These are phyloP conservation scores for Dryadula phaetusa DNA, from an alignment of 2,888 invertebrate species.

Conservation along the genomic window DNA sequence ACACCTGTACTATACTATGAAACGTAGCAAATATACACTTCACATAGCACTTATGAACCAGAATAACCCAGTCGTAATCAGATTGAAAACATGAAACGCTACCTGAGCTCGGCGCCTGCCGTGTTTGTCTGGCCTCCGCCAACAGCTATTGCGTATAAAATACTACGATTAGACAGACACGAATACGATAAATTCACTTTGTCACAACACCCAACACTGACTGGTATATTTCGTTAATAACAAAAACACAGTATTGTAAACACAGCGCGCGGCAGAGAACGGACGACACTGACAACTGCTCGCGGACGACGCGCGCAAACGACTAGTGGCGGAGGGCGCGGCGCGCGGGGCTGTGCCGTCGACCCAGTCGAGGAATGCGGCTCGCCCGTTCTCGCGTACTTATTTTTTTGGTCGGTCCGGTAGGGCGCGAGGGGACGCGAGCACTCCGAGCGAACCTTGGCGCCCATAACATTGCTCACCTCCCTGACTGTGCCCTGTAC, in stretches of 20 bases:
- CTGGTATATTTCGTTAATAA: constrained; percentile 62
- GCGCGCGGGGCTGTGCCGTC: constrained; percentile 68
- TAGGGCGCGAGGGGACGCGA: constrained; percentile 57
- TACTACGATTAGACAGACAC: constrained; percentile 50
- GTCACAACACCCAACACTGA: constrained; percentile 68
- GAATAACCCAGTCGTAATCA: constrained; percentile 66
- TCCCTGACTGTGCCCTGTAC: neutral
- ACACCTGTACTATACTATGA: constrained; percentile 55
- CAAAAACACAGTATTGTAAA: constrained; percentile 77
- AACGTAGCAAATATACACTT: constrained; percentile 48
- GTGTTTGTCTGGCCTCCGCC: constrained; percentile 67
- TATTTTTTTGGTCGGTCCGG: constrained; percentile 67
- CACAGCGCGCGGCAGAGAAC: constrained; percentile 70
- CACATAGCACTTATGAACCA: constrained; percentile 53
- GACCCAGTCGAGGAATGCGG: constrained; percentile 80
- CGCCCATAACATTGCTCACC: constrained; percentile 21
- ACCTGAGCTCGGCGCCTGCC: constrained; percentile 80
- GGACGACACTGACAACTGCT: constrained; percentile 59
- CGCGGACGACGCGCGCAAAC: constrained; percentile 75
- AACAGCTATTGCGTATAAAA: constrained; percentile 60
- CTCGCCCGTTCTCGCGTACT: constrained; percentile 74
- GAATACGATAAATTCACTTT: constrained; percentile 54
- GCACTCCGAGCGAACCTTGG: constrained; percentile 37
- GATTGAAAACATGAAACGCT: constrained; percentile 74
- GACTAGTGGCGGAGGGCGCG: constrained; percentile 60